phyloP scores from a whole-genome alignment of 2,888 invertebrate species.

The Ichneumoninae sp. region DNA sequence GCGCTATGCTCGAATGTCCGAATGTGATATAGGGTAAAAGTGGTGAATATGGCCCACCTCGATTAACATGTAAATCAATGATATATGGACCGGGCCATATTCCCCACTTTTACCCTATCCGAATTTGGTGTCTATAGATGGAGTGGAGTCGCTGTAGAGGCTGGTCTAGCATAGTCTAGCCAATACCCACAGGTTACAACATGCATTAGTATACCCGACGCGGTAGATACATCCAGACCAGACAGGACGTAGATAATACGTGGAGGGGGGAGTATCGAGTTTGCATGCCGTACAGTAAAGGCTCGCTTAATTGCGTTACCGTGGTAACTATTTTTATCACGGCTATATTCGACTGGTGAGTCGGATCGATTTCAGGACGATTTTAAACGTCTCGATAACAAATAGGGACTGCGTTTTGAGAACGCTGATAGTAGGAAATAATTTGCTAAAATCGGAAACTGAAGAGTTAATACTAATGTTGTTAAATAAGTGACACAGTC shows the following conservation, averaged over 20 bases:
- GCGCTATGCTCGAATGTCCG: conserved; percentile 40
- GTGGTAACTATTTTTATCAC: neutral
- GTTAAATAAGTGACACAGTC: too few species aligned
- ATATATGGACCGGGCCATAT: too few species aligned
- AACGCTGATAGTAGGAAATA: neutral
- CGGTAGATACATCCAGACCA: conserved; percentile 25
- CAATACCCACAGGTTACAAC: conserved; percentile 38
- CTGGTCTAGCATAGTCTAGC: neutral
- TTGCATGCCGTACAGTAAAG: conserved; percentile 8
- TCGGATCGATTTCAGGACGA: neutral
- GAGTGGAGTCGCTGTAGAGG: neutral
- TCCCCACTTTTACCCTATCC: too few species aligned
- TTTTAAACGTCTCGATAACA: neutral
- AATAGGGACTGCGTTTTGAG: neutral
- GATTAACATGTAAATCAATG: too few species aligned
- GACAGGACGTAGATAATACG: conserved; percentile 26
- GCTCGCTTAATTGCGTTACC: neutral
- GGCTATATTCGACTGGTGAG: neutral
- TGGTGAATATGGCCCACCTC: too few species aligned
- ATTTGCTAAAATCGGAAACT: too few species aligned
- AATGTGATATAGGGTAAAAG: conserved; percentile 50
- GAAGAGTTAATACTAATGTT: too few species aligned
- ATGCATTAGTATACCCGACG: conserved; percentile 22
- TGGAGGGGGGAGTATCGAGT: neutral
- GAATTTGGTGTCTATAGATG: conserved; percentile 39